Base-by-base conservation (phyloP, 1,140 invertebrate species). In the Euwallacea similis region DNA sequence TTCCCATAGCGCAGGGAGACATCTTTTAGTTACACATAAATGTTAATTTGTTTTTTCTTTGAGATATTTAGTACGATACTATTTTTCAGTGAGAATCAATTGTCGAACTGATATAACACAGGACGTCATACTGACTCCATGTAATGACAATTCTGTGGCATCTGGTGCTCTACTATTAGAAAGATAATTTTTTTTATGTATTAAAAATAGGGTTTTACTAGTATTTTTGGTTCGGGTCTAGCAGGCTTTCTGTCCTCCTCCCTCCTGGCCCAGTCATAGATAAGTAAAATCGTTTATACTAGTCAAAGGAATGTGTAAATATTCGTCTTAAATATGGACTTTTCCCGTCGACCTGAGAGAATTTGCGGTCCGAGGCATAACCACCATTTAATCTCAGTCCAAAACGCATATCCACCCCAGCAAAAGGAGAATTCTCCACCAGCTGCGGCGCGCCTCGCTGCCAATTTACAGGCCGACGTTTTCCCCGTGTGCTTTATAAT, bases 281-380 rank as follows among this genome's bases (percentile, higher is more conserved):
- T 50, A 50, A 50, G 46, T 11, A 50, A 63, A 15, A 64, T 64
- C 50, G 53, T 47, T 47, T 43, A 56, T 53, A 33, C 64, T 66
- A 66, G 64, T 66, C 64, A 66, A 58, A 66, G 10, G 41, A 33
- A 56, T 56, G 47, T 66, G 64, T 66, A 66, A 66, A 66, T 66
- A 66, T 33, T 33, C 21, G 21, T 33, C 21, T 33, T 33, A 33
- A 33, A 33, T 33, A 33, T 33, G 21, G 21, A 33, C 21, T 33
- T 33, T 33, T 33, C 21, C 21, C 21, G 21, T 33, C 42, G 47
- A 58, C 47, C 58, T 43, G 64, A 53, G 11, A 66, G 21, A 56
- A 44, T 7, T 15, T 6, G 13, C 15, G 21, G 10, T n/a, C 21
- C 10, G 9, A 13, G 9, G 46, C 13, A 13, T 2, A 13, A 0